A percentile compares a stretch with the other conserved stretches of the same genome.
Conservation (phyloP, 2,113 vertebrate species). For the Stictonetta naevosa region DNA sequence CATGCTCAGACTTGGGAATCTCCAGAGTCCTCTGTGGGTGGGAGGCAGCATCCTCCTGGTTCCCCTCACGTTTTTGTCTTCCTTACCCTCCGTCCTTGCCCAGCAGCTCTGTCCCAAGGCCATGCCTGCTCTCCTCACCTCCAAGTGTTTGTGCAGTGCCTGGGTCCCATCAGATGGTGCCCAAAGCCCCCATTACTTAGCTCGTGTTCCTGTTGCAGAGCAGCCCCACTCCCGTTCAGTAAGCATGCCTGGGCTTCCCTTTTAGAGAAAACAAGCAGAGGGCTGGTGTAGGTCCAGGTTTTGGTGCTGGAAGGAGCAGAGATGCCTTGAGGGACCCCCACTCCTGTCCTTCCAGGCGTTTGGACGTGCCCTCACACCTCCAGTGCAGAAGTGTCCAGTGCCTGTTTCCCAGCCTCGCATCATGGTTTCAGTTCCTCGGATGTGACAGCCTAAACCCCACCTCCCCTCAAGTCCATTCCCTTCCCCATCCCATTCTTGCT, state of each 20-base stretch:
- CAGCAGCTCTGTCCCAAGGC: not conserved
- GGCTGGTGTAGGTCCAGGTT: not conserved
- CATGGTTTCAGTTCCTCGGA: not conserved
- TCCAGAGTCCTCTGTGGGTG: not conserved
- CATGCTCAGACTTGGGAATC: not conserved
- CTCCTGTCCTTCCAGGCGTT: not conserved
- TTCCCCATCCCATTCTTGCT: not conserved
- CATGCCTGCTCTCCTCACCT: not conserved
- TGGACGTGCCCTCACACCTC: not conserved
- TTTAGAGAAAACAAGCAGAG: not conserved
- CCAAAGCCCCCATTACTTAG: not conserved
- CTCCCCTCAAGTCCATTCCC: not conserved
- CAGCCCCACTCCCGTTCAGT: not conserved
- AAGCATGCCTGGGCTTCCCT: not conserved
- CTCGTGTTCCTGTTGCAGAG: accelerated
- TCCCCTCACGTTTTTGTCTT: not conserved
- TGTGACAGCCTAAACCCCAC: accelerated
- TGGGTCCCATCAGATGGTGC: not conserved
- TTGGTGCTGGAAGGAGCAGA: not conserved
- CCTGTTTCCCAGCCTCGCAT: not conserved
- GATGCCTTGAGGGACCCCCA: not conserved
- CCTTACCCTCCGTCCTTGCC: not conserved
- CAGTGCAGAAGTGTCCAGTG: not conserved
- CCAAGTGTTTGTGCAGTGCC: not conserved
- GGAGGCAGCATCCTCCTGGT: not conserved